These are phyloP conservation scores for Eristalis intricaria DNA, from an alignment of 2,888 invertebrate genomes.

Conservation along the genomic window DNA sequence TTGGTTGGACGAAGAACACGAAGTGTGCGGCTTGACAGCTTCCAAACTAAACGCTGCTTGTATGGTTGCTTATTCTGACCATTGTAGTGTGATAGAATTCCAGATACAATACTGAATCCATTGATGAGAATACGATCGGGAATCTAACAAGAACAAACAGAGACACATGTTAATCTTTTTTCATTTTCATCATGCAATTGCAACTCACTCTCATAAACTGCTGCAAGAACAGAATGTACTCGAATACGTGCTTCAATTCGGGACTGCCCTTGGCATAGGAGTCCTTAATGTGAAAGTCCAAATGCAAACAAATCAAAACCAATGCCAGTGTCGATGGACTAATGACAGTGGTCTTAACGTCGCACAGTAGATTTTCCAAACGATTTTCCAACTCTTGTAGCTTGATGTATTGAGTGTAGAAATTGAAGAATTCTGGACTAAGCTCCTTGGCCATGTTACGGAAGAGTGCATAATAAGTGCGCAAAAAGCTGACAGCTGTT, in stretches of 20 bases:
- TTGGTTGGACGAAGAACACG: conserved; percentile 88
- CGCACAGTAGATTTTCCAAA: conserved; percentile 89
- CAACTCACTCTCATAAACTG: conserved; percentile 86
- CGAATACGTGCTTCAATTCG: conserved; percentile 85
- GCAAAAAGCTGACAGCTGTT: conserved; percentile 87
- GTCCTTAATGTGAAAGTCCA: conserved; percentile 83
- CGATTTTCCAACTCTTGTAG: conserved; percentile 85
- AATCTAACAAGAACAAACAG: conserved; percentile 82
- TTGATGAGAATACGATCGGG: conserved; percentile 85
- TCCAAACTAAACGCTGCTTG: conserved; percentile 89
- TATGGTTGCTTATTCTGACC: conserved; percentile 86
- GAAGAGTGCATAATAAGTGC: conserved; percentile 85
- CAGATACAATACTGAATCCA: conserved; percentile 85
- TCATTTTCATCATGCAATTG: neutral
- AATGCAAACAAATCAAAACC: conserved; percentile 88
- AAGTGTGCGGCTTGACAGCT: conserved; percentile 87
- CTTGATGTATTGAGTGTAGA: conserved; percentile 83
- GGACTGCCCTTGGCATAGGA: conserved; percentile 81
- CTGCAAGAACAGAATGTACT: conserved; percentile 88
- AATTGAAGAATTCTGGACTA: conserved; percentile 82
- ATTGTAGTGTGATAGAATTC: conserved; percentile 87
- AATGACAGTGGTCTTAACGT: conserved; percentile 88
- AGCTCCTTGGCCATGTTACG: conserved; percentile 83
- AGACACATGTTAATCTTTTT: neutral
- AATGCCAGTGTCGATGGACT: conserved; percentile 89